These are phyloP conservation scores for Ctenomys sociabilis DNA, from an alignment of 2,113 vertebrate species.

Conservation along the genomic window DNA sequence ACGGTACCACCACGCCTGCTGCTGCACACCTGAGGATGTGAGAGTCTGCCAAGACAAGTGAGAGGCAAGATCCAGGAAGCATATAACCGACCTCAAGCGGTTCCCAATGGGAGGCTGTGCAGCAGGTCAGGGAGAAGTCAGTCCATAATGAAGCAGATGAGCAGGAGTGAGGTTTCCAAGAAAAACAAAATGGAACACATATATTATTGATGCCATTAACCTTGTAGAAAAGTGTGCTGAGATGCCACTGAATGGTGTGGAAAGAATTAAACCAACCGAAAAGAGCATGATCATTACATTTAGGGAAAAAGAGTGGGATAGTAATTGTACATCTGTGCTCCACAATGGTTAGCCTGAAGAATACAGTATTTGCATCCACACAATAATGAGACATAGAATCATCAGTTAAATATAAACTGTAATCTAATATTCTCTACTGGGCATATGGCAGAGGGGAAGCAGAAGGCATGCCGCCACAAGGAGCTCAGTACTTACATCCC, in stretches of 20 bases:
- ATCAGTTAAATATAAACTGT: not conserved
- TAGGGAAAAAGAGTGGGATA: not conserved
- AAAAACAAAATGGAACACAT: not conserved
- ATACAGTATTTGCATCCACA: not conserved
- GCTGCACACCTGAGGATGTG: no score
- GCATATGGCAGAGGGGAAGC: not conserved
- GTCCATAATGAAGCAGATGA: not conserved
- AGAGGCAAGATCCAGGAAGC: not conserved
- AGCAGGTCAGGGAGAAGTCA: not conserved
- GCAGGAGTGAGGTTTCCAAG: not conserved
- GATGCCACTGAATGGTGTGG: not conserved
- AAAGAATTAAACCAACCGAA: constrained; percentile 18
- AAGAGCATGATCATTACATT: not conserved
- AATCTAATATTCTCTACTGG: not conserved
- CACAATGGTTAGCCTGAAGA: not conserved
- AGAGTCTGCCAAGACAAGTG: not conserved
- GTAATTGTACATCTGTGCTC: not conserved
- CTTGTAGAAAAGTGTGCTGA: not conserved
- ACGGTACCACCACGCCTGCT: not conserved
- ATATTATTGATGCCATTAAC: not conserved
- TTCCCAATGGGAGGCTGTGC: not conserved
- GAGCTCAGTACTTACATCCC: not conserved
- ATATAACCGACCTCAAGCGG: not conserved
- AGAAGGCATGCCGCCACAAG: not conserved
- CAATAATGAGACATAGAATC: not conserved